Percentiles rank a stretch among this genome's conserved stretches.
Conservation (phyloP, 2,888 invertebrate species). For the Melanchra persicariae region DNA sequence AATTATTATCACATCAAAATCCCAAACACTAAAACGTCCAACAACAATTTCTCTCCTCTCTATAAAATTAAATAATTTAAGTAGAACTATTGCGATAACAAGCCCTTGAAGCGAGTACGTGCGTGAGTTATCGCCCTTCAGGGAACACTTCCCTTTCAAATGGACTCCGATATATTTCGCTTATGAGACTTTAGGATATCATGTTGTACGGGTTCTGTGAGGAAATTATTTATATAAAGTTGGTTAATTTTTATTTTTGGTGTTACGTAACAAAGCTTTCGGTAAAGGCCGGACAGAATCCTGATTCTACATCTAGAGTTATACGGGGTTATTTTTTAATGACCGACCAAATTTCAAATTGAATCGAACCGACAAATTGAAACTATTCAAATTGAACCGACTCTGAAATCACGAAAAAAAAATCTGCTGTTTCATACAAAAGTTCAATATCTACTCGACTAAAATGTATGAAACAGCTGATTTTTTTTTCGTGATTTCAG, state of each 20-base stretch:
- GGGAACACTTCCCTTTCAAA: conserved; percentile 66
- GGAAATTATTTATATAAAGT: conserved; percentile 40
- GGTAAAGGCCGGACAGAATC: no score
- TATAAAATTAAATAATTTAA: conserved; percentile 64
- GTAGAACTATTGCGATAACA: conserved; percentile 62
- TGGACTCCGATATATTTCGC: conserved; percentile 68
- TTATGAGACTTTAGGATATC: conserved; percentile 65
- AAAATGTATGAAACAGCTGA: no score
- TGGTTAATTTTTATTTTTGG: conserved; percentile 23
- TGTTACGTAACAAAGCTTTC: not conserved
- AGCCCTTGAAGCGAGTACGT: conserved; percentile 55
- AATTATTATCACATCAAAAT: not conserved
- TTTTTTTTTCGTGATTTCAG: no score
- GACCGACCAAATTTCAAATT: no score
- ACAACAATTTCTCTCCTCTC: conserved; percentile 10
- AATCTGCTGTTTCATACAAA: no score
- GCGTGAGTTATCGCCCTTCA: conserved; percentile 58
- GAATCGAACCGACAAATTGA: no score
- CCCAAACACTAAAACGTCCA: conserved; percentile 18
- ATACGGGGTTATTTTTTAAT: no score
- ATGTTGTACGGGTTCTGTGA: conserved; percentile 33
- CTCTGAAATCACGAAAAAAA: no score
- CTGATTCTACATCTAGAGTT: not conserved
- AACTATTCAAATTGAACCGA: no score
- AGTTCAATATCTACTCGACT: no score